Percentiles rank a stretch among this genome's conserved stretches.
Conservation (phyloP, 2,797 vertebrate genomes). For the Urocyon cinereoargenteus region DNA sequence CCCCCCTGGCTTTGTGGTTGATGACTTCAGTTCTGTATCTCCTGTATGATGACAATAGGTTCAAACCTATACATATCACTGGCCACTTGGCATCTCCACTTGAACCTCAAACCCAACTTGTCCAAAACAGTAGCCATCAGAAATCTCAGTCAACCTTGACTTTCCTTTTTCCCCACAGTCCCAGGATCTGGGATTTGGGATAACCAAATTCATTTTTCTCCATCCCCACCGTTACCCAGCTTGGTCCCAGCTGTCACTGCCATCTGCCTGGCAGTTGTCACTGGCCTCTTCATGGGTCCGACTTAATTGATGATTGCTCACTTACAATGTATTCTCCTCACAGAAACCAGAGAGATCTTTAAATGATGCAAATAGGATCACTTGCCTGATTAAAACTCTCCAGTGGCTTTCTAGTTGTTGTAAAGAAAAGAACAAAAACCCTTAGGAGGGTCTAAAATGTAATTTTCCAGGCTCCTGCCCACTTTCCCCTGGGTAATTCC, state of each 20-base stretch:
- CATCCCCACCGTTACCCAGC: neutral
- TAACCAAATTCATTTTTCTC: neutral
- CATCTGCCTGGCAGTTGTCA: neutral
- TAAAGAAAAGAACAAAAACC: constrained; percentile 6
- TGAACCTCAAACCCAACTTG: neutral
- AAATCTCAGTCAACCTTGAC: neutral
- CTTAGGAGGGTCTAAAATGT: neutral
- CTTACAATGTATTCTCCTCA: neutral
- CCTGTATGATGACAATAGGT: neutral
- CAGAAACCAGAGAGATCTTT: neutral
- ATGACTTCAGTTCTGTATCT: neutral
- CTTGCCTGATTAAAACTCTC: neutral
- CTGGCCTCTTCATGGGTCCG: neutral
- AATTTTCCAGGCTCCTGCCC: neutral
- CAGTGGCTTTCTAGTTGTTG: neutral
- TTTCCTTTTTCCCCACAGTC: neutral
- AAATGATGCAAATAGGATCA: neutral
- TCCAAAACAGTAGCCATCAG: neutral
- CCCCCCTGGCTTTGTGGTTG: neutral
- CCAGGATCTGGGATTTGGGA: neutral
- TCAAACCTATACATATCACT: neutral
- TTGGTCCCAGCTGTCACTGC: neutral
- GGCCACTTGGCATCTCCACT: neutral
- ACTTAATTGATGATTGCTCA: neutral
- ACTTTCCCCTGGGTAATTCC: neutral